Base-by-base conservation (phyloP, 2,888 invertebrate genomes). In the Plebejus melissa region DNA sequence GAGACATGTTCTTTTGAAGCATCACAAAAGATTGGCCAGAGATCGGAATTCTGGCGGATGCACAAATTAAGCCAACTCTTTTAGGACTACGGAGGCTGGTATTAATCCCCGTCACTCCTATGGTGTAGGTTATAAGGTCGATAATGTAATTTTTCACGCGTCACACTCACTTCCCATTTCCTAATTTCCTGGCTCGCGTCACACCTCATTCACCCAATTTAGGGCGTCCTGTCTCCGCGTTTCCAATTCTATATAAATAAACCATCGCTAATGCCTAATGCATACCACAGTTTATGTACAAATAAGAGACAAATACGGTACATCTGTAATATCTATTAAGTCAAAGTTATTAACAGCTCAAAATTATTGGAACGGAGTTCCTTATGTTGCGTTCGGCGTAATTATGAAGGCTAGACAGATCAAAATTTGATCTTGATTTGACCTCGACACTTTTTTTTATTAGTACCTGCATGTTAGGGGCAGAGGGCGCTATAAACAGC, bases 161-260 rank as follows among this genome's bases (percentile, higher is more conserved):
- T 75, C 75, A 75, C 75, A 71, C 58, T 77, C 75, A 77, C 85
- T 86, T 86, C 86, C 85, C 84, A 85, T 88, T 90, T 88, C 88
- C 88, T 88, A 88, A 89, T 88, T 88, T 88, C 90, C 90, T 87
- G 87, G 81, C 78, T 79, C 77, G 80, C 82, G 83, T 83, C 84
- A 83, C 85, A 85, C 84, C 83, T 83, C 85, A 83, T 84, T 84
- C 84, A 78, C 79, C 81, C 82, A 84, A 83, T 84, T 84, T 83
- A 82, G 81, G 77, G 80, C 83, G 83, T 83, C 83, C 82, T 82
- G 83, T 82, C 74, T 77, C 76, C 76, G 77, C 74, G 75, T 78
- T 78, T 79, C 69, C 46, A 77, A 77, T 78, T 77, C 77, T 78
- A 76, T 80, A 78, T 79, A 81, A 80, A 81, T 81, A 80, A 74